Base-by-base conservation (phyloP, 2,797 vertebrate genomes). In the Channa striata region DNA sequence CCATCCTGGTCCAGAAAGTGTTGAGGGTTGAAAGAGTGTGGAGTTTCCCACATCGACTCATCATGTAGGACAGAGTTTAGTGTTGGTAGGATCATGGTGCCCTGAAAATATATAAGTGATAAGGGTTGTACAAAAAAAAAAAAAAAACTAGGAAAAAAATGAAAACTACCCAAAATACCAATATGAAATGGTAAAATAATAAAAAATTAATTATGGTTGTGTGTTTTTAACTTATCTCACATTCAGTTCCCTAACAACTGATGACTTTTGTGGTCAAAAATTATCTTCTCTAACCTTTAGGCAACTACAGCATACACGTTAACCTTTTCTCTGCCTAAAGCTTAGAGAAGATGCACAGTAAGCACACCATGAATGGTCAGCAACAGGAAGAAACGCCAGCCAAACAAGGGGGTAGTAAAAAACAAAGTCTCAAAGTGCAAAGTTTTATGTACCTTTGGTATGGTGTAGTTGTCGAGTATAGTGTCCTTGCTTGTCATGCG, bases 391-490 rank as follows among this genome's bases (percentile, higher is more conserved):
- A 6, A 30, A 30, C 4, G 6, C 25, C 25, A 30, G 25, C 4
- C 25, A 30, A 30, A 30, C 25, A 30, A 30, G 25, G 4, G 6
- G 25, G 25, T 30, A 30, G 25, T 10, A 23, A 16, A 59, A 9
- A 1, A 44, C 36, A 30, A 30, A 46, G 40, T 44, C 11, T 56
- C 34, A 36, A 4, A 30, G 8, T 16, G 16, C n/a, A 5, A n/a
- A n/a, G n/a, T 30, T 4, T 21, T 1, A 3, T 48, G 1, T 64
- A 96, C 95, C 94, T 97, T 96, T 23, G 95, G 95, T 54, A 96
- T 68, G 2, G 46, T 34, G 80, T 92, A 96, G 1, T 91, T 88
- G 42, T 77, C 85, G 3, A 97, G 0, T 0, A 16, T 72, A 0
- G 92, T 90, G 11, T 95, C 94, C 6, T 21, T 85, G 0, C 0